Conservation (phyloP, 2,113 vertebrate genomes). For the Sinocyclocheilus anophthalmus region DNA sequence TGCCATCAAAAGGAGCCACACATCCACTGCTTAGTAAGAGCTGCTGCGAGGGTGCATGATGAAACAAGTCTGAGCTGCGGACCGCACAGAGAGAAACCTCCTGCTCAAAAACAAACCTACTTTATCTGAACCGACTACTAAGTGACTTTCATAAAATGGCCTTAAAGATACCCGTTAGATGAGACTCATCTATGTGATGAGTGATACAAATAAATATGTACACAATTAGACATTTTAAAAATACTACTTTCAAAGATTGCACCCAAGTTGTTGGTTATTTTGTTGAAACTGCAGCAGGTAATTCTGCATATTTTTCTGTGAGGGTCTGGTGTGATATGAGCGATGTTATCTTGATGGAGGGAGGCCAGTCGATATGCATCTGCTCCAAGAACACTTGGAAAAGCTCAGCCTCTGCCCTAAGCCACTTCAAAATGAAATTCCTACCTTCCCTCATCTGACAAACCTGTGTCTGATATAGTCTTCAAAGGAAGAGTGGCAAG, state of each 20-base stretch:
- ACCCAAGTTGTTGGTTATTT: background rate
- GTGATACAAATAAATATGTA: background rate
- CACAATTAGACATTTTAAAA: background rate
- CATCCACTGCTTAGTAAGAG: slow-evolving; percentile 43
- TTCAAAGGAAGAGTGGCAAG: slow-evolving; percentile 82
- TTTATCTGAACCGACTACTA: slow-evolving; percentile 14
- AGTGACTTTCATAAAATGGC: background rate
- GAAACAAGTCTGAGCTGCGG: slow-evolving; percentile 57
- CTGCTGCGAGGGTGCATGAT: slow-evolving; percentile 36
- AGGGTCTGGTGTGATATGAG: slow-evolving; percentile 66
- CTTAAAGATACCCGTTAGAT: background rate
- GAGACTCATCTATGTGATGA: background rate
- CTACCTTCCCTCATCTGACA: slow-evolving; percentile 73
- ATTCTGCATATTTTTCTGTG: slow-evolving; percentile 52
- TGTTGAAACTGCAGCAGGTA: background rate
- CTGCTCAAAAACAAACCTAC: slow-evolving; percentile 49
- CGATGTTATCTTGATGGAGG: slow-evolving; percentile 73
- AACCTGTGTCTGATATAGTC: slow-evolving; percentile 80
- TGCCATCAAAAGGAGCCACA: slow-evolving; percentile 46
- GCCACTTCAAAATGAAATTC: slow-evolving; percentile 90
- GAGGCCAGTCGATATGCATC: slow-evolving; percentile 78
- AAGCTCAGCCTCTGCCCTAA: slow-evolving; percentile 74
- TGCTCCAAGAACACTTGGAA: slow-evolving; percentile 82
- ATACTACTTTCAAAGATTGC: background rate
- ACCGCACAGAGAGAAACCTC: slow-evolving; percentile 56